Conservation (phyloP, 2,888 invertebrate genomes). For the Laspeyria flexula region DNA sequence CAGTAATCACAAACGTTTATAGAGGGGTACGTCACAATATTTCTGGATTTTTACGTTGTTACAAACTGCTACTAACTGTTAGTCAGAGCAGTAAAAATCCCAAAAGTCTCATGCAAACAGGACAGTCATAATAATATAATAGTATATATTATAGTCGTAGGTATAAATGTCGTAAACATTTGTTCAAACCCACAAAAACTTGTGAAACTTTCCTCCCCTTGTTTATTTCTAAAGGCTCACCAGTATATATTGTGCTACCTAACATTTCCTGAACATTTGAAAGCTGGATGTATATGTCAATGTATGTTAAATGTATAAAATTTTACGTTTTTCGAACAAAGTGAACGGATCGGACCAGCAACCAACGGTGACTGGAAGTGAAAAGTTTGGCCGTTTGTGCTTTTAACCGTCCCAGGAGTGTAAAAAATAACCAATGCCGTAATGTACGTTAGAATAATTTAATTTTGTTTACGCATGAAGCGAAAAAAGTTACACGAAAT, state of each 20-base stretch:
- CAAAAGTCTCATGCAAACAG: not conserved
- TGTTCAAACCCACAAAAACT: conserved; percentile 4
- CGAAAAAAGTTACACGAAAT: conserved; percentile 40
- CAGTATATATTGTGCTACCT: conserved; percentile 8
- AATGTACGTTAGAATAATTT: conserved; percentile 55
- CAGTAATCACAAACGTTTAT: too few relatives aligned
- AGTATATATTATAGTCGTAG: not conserved
- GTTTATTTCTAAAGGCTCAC: conserved; percentile 11
- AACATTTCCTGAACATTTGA: conserved; percentile 20
- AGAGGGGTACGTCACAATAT: too few relatives aligned
- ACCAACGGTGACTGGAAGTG: conserved; percentile 60
- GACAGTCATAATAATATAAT: not conserved
- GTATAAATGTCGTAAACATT: conserved; percentile 9
- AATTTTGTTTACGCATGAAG: conserved; percentile 54
- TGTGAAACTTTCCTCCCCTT: conserved; percentile 13
- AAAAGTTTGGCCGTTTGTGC: conserved; percentile 68
- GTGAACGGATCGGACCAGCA: conserved; percentile 51
- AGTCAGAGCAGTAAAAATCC: too few relatives aligned
- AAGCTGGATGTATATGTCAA: conserved; percentile 34
- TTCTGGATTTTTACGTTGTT: too few relatives aligned
- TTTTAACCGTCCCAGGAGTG: conserved; percentile 50
- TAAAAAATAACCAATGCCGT: conserved; percentile 53
- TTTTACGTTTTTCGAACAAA: conserved; percentile 46
- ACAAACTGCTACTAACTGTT: too few relatives aligned
- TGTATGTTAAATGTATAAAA: conserved; percentile 44